Percentiles rank a stretch among this genome's conserved stretches.
phyloP scores from a whole-genome alignment of 2,888 invertebrate species.

The Bruchidius siliquastri region DNA sequence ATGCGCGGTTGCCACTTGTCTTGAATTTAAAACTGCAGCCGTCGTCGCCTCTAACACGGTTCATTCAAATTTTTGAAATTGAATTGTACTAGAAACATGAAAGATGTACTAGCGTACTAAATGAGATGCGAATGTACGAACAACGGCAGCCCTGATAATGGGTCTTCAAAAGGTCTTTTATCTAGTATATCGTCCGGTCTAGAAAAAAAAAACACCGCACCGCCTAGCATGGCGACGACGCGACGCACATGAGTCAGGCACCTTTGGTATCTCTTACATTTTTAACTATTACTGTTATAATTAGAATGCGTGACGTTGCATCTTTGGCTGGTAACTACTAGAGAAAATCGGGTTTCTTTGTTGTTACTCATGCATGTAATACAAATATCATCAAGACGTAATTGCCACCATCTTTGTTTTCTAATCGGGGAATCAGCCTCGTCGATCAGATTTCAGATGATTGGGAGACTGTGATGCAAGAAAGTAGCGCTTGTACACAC shows the following conservation, averaged over 20 bases:
- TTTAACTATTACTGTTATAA: neutral
- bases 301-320: neutral
- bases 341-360: constrained; percentile 1
- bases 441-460: neutral
- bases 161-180: neutral
- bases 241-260: neutral
- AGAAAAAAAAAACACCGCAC: neutral
- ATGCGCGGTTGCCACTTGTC: no score
- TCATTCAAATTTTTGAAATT: no score
- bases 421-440: neutral
- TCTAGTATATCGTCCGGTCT: neutral
- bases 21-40: no score
- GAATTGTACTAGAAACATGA: no score
- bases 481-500: neutral
- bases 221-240: no score
- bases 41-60: no score
- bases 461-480: neutral
- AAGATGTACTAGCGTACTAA: no score
- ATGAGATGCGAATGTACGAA: no score
- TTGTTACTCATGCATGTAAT: constrained; percentile 6
- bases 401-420: constrained; percentile 1
- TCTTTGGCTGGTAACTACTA: neutral
- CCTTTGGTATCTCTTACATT: neutral
- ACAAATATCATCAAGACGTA: constrained; percentile 7
- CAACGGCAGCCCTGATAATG: no score